Evolutionary conservation across 2,888 invertebrate species (phyloP).

Genomic region (Metalampra italica): DNA sequence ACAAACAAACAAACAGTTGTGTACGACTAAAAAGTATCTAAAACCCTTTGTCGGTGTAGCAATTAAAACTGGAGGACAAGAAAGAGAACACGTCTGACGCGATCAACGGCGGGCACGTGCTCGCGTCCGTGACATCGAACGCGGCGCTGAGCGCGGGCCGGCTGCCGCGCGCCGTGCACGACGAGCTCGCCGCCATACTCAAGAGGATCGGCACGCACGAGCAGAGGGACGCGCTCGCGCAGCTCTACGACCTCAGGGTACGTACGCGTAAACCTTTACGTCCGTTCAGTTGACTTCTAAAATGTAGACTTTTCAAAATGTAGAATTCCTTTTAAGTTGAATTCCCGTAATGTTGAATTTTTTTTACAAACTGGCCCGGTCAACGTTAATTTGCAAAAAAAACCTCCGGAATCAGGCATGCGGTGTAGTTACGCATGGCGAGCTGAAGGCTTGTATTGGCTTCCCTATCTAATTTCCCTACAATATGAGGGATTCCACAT

Average conservation of each 20-base stretch:
- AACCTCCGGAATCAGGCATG: too few species aligned
- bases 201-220: slow-evolving; percentile 94
- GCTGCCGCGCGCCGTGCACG: slow-evolving; percentile 89
- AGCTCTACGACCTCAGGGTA: slow-evolving; percentile 86
- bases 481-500: too few species aligned
- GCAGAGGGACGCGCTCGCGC: slow-evolving; percentile 87
- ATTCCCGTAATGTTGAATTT: too few species aligned
- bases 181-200: slow-evolving; percentile 92
- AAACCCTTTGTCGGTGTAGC: slow-evolving; percentile 38
- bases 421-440: too few species aligned
- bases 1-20: too few species aligned
- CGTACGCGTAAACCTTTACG: slow-evolving; percentile 25
- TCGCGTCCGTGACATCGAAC: slow-evolving; percentile 75
- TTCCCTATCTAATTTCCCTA: too few species aligned
- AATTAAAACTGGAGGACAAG: slow-evolving; percentile 77
- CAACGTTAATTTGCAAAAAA: too few species aligned
- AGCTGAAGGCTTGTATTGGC: too few species aligned
- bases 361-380: too few species aligned
- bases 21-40: too few species aligned
- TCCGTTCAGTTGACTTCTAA: not conserved
- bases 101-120: slow-evolving; percentile 55
- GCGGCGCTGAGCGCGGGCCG: slow-evolving; percentile 46
- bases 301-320: too few species aligned
- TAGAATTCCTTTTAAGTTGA: too few species aligned
- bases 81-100: slow-evolving; percentile 54